A percentile compares a stretch with the other conserved stretches of the same genome.
Evolutionary conservation across 2,113 vertebrate genomes (phyloP).

Genomic region (Ondatra zibethicus): DNA sequence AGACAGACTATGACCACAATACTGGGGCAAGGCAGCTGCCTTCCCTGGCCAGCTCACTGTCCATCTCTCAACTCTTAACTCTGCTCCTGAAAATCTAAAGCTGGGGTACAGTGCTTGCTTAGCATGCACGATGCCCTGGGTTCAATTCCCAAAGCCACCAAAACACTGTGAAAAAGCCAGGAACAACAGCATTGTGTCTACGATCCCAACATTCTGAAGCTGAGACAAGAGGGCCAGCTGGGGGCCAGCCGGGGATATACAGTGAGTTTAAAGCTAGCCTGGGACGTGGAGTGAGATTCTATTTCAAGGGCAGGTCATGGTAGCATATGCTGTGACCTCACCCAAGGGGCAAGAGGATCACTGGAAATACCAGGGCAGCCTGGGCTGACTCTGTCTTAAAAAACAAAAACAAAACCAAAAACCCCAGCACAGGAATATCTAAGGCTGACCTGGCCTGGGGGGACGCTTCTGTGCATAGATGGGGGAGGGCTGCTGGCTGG

Average conservation of each 20-base stretch:
- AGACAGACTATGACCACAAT: neutral
- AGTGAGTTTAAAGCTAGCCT: neutral
- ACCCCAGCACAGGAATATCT: neutral
- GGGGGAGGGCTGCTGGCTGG: neutral
- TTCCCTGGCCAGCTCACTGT: too few relatives aligned
- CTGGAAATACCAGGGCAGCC: neutral
- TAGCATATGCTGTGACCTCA: neutral
- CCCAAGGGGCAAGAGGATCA: neutral
- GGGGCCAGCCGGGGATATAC: neutral
- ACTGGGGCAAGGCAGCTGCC: neutral
- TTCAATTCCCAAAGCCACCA: neutral
- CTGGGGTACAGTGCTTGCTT: neutral
- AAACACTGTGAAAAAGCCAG: neutral
- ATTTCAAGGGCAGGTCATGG: neutral
- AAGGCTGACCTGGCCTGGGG: neutral
- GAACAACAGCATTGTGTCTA: too few relatives aligned
- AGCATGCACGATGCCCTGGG: neutral
- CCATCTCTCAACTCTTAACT: neutral
- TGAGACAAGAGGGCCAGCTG: neutral
- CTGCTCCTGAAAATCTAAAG: neutral
- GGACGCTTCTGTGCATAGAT: neutral
- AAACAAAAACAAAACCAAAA: neutral
- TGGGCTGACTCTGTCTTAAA: neutral
- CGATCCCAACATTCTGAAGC: neutral
- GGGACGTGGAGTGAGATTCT: neutral